Evolutionary conservation across 2,888 invertebrate species (phyloP), one percentile per base, ranked within the genome.

Genomic region (Nudaria mundana): DNA sequence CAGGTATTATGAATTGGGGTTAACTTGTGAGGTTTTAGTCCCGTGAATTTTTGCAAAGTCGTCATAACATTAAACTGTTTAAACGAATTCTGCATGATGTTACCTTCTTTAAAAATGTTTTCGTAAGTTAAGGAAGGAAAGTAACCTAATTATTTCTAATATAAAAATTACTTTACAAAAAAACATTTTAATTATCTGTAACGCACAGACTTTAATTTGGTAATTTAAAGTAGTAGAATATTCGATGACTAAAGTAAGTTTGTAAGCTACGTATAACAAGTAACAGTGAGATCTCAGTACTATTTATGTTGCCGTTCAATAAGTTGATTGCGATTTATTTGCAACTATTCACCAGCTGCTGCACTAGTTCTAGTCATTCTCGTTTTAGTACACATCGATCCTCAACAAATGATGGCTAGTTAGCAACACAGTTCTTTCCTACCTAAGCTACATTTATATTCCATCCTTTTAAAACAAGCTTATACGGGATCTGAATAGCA

Each of bases 261-360:
- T n/a, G n/a, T n/a, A n/a, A n/a, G n/a, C n/a, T n/a, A n/a, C n/a
- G n/a, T n/a, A n/a, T 30, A 39, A 26, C 24, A 35, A 37, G 22
- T n/a, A 40, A 46, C 44, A 40, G 22, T 28, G 23, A 26, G 23
- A 38, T 28, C 22, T 35, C 23, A 37, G 32, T 39, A 38, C 42
- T 41, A 52, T 39, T 45, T 44, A 39, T 39, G 32, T 54, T 33
- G 26, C 28, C 24, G 11, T 26, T 36, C 39, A 44, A 56, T 53
- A 51, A 37, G 36, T 43, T 52, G 40, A 58, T 58, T 58, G 48
- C 40, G 40, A 48, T 55, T 58, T 58, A 52, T 50, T 49, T 42
- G 23, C 32, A 31, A 25, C 24, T 35, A 22, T 22, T n/a, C 18
- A 22, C n/a, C 12, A 48, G 28, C 35, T 26, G 31, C 29, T 34